Conservation (phyloP, 2,113 vertebrate genomes). For the Mixornis gularis region DNA sequence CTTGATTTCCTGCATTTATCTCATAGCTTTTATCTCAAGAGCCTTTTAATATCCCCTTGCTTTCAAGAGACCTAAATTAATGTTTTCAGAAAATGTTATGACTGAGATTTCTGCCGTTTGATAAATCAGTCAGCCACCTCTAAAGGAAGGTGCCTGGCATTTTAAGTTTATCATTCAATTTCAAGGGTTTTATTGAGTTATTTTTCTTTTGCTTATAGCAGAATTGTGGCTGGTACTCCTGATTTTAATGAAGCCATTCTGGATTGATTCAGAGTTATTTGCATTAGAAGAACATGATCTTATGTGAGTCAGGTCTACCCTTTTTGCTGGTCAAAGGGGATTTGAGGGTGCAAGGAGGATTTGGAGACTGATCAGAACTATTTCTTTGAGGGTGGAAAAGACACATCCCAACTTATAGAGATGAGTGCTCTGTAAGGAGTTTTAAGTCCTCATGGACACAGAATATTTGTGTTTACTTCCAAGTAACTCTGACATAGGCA, state of each 20-base stretch:
- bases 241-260: not conserved
- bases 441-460: not conserved
- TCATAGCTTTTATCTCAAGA: conserved; percentile 4
- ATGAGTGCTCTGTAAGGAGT: not conserved
- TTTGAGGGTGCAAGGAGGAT: not conserved
- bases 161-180: not conserved
- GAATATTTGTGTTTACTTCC: not conserved
- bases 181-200: not conserved
- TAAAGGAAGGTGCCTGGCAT: not conserved
- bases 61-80: conserved; percentile 33
- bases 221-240: not conserved
- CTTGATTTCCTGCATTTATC: conserved; percentile 5
- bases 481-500: not conserved
- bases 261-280: not conserved
- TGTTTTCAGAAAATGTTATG: not conserved
- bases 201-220: not conserved
- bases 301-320: not conserved
- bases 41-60: conserved; percentile 8
- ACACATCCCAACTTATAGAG: not conserved
- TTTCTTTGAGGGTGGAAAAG: not conserved
- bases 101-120: not conserved
- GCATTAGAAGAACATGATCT: not conserved
- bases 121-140: not conserved
- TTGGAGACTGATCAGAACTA: not conserved
- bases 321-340: not conserved